Base-by-base conservation (phyloP, 92 coral and sea anemone genomes). In the Blastomussa wellsi region DNA sequence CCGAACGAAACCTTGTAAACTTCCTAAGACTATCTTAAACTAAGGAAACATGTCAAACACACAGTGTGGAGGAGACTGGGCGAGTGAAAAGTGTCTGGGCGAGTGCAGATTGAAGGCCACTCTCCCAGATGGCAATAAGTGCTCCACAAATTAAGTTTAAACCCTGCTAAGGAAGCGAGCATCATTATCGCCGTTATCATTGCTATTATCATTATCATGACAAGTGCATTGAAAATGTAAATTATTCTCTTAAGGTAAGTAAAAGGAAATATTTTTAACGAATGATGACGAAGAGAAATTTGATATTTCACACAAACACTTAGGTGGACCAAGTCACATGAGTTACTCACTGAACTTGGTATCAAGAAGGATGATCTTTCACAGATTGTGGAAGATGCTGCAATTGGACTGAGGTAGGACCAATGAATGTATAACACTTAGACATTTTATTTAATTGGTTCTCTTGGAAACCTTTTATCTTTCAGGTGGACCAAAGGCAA, bases 251-350 rank as follows among this genome's bases (percentile, higher is more conserved):
- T 0, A 24, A 57, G 65, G 65, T 74, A 19, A 4, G 60, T 49
- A 2, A 15, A 20, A 37, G 48, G 12, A 29, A 77, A 15, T 51
- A 19, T 77, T 52, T 77, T n/a, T n/a, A n/a, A n/a, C n/a, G 42
- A 76, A 47, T 38, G 38, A 4, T 22, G 4, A 8, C 31, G 8
- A 48, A 14, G 11, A 81, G 17, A 2, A 70, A n/a, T 64, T 65
- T 79, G 73, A 48, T 65, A n/a, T 65, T 47, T 65, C 4, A 69
- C 35, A 28, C 42, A 33, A 68, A 73, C 41, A 42, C 33, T 49
- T 77, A 93, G 98, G 98, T 96, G 96, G 98, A 92, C 79, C 70
- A 87, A 92, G 81, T 86, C 94, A 20, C 93, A 92, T 86, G 92
- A 81, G 44, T 88, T 90, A 13, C 79, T 96, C 13, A 82, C 88